Evolutionary conservation across 2,888 invertebrate genomes (phyloP).

Genomic region (Iselma pallidipennis): DNA sequence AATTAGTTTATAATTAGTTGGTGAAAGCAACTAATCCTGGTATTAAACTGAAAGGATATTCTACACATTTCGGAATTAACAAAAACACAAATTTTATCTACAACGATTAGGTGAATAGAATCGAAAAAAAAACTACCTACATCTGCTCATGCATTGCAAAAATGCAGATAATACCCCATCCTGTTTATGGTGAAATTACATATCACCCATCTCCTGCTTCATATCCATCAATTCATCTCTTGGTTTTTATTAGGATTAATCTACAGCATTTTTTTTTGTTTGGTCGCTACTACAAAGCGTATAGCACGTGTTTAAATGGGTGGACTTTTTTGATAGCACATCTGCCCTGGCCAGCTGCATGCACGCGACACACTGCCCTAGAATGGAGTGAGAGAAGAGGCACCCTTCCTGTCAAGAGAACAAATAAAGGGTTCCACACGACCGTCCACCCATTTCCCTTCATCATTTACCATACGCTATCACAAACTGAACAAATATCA

Average conservation of each 20-base stretch:
- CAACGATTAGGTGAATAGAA: no score
- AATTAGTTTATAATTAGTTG: no score
- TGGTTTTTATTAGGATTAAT: not conserved
- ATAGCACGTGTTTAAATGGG: not conserved
- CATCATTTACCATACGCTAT: not conserved
- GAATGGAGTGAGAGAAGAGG: slow-evolving; percentile 11
- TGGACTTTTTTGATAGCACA: slow-evolving; percentile 12
- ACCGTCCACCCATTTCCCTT: not conserved
- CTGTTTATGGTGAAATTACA: not conserved
- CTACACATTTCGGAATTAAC: no score
- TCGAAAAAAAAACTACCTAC: no score
- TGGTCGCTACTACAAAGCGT: not conserved
- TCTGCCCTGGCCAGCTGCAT: slow-evolving; percentile 29
- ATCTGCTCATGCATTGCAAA: not conserved
- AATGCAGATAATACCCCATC: no score
- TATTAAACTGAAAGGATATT: no score
- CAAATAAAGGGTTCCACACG: not conserved
- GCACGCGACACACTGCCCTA: slow-evolving; percentile 29
- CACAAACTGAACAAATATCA: not conserved
- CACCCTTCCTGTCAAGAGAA: not conserved
- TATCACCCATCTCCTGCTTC: not conserved
- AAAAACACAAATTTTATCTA: no score
- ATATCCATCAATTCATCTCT: not conserved
- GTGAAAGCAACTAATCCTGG: no score
- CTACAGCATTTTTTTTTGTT: not conserved